phyloP scores from a whole-genome alignment of 2,888 invertebrate genomes.

The Lepeophtheirus nordmannii region DNA sequence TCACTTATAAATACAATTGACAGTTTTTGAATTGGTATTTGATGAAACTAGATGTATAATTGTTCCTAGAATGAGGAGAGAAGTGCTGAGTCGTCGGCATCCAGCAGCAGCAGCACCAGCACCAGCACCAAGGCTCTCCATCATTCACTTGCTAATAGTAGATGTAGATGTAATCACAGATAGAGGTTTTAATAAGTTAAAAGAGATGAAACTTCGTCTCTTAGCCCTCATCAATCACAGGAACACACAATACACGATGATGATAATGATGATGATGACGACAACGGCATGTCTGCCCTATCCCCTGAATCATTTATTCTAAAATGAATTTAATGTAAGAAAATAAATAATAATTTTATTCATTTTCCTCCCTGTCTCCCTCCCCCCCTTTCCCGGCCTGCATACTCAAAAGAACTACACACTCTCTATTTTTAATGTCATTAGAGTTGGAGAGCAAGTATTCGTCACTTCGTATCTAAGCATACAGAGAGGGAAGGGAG shows the following conservation, averaged over 20 bases:
- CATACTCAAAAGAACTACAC: background rate
- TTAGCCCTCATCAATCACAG: background rate
- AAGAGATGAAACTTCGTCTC: no score
- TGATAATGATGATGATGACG: background rate
- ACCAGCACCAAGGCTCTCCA: no score
- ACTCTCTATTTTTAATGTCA: background rate
- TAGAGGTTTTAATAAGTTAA: no score
- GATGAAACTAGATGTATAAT: background rate
- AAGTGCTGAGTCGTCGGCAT: no score
- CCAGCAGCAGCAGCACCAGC: no score
- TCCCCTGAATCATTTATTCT: background rate
- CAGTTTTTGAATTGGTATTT: background rate
- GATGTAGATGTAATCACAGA: no score
- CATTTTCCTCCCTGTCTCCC: background rate
- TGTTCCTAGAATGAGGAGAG: no score
- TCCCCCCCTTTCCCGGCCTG: background rate
- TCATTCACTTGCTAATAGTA: no score
- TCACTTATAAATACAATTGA: constrained; percentile 2
- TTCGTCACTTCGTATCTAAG: no score
- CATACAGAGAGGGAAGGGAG: no score
- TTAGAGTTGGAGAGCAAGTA: no score
- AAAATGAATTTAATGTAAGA: background rate
- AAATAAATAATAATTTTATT: background rate
- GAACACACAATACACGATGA: background rate
- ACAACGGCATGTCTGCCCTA: background rate